These are phyloP conservation scores for Clistopyga incitator DNA, from an alignment of 2,888 invertebrate species.

Conservation along the genomic window DNA sequence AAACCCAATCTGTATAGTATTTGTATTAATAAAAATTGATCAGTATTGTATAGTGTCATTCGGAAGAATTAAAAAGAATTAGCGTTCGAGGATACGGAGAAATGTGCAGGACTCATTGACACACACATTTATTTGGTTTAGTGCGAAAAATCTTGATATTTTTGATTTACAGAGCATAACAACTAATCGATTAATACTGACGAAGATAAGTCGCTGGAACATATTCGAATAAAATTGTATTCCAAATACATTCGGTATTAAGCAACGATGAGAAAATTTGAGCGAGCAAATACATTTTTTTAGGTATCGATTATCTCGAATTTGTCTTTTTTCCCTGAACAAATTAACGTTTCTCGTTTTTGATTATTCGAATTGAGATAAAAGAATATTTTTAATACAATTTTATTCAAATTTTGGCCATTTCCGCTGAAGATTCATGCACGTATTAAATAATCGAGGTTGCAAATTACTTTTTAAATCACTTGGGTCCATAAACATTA, in stretches of 20 bases:
- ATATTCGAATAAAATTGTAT: too few relatives aligned
- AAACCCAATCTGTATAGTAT: conserved; percentile 73
- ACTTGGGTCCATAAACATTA: background rate
- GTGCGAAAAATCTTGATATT: conserved; percentile 11
- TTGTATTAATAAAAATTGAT: conserved; percentile 79
- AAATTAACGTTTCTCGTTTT: too few relatives aligned
- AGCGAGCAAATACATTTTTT: background rate
- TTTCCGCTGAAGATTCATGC: background rate
- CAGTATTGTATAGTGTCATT: conserved; percentile 76
- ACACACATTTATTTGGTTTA: conserved; percentile 21
- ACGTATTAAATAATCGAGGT: conserved; percentile 6
- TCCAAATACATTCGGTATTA: too few relatives aligned
- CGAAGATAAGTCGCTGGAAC: background rate
- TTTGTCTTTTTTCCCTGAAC: too few relatives aligned
- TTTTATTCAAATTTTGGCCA: too few relatives aligned
- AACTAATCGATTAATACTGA: conserved; percentile 12
- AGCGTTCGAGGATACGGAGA: conserved; percentile 13
- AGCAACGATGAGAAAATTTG: too few relatives aligned
- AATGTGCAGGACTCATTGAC: conserved; percentile 23
- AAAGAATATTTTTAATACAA: too few relatives aligned
- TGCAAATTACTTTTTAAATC: background rate
- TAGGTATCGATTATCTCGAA: too few relatives aligned
- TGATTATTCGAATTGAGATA: too few relatives aligned
- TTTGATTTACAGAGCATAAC: conserved; percentile 16
- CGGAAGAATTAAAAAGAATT: conserved; percentile 7